Conservation (phyloP, 2,888 invertebrate species). For the Cephus sareptanus region DNA sequence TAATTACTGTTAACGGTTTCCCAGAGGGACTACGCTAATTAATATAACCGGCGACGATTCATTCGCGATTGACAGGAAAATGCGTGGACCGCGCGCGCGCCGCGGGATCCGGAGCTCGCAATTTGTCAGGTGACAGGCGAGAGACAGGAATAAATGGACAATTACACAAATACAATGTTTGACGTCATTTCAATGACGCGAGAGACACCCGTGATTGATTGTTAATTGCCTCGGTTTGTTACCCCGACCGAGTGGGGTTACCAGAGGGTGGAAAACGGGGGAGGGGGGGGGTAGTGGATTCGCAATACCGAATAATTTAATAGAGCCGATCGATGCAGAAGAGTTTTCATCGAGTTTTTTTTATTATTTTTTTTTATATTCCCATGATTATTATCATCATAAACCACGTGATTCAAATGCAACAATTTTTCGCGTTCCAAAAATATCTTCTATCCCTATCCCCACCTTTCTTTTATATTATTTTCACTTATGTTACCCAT, state of each 20-base stretch:
- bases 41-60: constrained; percentile 63
- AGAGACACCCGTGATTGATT: constrained; percentile 65
- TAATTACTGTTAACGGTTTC: constrained; percentile 50
- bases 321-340: constrained; percentile 57
- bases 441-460: neutral
- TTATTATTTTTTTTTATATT: neutral
- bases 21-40: constrained; percentile 61
- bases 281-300: constrained; percentile 14
- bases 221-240: constrained; percentile 66
- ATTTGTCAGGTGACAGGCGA: constrained; percentile 65
- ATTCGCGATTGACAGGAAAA: constrained; percentile 62
- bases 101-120: constrained; percentile 42
- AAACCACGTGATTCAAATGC: neutral
- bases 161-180: constrained; percentile 66
- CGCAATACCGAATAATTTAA: constrained; percentile 57
- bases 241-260: constrained; percentile 45
- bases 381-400: neutral
- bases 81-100: constrained; percentile 23
- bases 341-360: constrained; percentile 41
- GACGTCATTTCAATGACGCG: constrained; percentile 66
- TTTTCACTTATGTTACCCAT: constrained; percentile 26
- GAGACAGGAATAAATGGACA: constrained; percentile 66
- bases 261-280: constrained; percentile 21
- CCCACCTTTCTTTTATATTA: constrained; percentile 32
- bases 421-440: neutral